Conservation (phyloP, 1,140 invertebrate genomes). For the Halesus radiatus region DNA sequence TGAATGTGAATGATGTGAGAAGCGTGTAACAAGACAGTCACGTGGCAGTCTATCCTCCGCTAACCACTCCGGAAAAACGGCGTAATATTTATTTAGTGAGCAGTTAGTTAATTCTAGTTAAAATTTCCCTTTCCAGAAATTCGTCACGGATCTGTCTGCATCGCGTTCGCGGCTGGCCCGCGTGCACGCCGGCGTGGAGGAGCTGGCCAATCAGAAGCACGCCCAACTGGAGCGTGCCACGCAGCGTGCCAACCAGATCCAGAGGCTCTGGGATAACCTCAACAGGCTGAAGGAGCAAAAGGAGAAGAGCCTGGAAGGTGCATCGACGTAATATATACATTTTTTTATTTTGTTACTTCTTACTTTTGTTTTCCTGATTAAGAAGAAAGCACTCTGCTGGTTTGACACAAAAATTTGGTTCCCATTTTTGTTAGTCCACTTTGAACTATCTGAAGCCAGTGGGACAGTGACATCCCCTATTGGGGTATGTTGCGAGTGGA, state of each 20-base stretch:
- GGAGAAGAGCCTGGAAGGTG: conserved; percentile 92
- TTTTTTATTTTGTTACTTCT: too few relatives aligned
- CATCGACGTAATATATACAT: conserved; percentile 76
- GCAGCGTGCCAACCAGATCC: conserved; percentile 85
- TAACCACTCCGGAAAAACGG: too few relatives aligned
- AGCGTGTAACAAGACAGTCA: neutral
- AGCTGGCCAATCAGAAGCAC: conserved; percentile 88
- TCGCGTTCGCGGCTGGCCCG: conserved; percentile 91
- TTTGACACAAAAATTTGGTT: too few relatives aligned
- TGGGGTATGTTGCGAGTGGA: too few relatives aligned
- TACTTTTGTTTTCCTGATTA: too few relatives aligned
- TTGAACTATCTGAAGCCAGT: too few relatives aligned
- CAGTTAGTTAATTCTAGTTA: too few relatives aligned
- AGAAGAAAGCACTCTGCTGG: too few relatives aligned
- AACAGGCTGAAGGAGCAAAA: conserved; percentile 91
- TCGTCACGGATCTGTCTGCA: conserved; percentile 94
- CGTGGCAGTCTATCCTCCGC: too few relatives aligned
- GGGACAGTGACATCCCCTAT: too few relatives aligned
- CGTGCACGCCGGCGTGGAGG: conserved; percentile 90
- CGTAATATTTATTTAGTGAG: too few relatives aligned
- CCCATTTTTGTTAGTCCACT: too few relatives aligned
- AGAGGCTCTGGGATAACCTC: conserved; percentile 89
- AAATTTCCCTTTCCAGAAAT: conserved; percentile 76
- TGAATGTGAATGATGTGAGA: neutral
- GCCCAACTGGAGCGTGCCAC: conserved; percentile 90